These are phyloP conservation scores for Paramormyrops hopkinsi DNA, from an alignment of 2,797 vertebrate genomes.

Conservation along the genomic window DNA sequence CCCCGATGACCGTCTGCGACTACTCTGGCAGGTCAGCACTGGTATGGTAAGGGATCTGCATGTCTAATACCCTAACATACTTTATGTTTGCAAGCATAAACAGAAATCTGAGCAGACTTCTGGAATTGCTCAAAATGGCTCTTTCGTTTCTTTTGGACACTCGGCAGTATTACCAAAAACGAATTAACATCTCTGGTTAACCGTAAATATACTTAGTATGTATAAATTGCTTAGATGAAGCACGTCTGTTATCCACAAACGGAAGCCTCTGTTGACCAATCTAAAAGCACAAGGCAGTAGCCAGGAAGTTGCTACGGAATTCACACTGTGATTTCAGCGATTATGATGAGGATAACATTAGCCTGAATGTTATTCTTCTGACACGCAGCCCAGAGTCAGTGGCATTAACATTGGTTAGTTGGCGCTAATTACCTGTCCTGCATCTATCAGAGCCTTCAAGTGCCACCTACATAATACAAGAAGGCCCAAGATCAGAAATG, in stretches of 20 bases:
- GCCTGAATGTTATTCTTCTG: not conserved
- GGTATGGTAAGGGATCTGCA: not conserved
- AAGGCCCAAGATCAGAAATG: not conserved
- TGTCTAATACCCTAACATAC: constrained; percentile 13
- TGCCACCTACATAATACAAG: not conserved
- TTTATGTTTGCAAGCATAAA: constrained; percentile 29
- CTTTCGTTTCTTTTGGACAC: constrained; percentile 37
- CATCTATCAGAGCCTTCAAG: constrained; percentile 8
- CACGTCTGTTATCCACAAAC: constrained; percentile 41
- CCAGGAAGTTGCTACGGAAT: not conserved
- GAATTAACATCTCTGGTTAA: constrained; percentile 58
- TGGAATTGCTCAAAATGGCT: constrained; percentile 26
- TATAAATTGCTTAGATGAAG: constrained; percentile 51
- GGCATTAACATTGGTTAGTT: not conserved
- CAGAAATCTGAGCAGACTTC: constrained; percentile 32
- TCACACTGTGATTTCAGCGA: not conserved
- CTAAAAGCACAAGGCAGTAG: not conserved
- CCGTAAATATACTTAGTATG: constrained; percentile 48
- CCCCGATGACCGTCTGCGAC: not conserved
- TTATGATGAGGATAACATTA: not conserved
- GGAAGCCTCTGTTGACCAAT: constrained; percentile 27
- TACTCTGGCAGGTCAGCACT: not conserved
- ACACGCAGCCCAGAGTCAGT: not conserved
- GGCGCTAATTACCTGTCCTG: not conserved
- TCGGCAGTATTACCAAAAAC: constrained; percentile 52